Conservation (phyloP, 2,113 vertebrate species). For the Brachypteracias leptosomus region DNA sequence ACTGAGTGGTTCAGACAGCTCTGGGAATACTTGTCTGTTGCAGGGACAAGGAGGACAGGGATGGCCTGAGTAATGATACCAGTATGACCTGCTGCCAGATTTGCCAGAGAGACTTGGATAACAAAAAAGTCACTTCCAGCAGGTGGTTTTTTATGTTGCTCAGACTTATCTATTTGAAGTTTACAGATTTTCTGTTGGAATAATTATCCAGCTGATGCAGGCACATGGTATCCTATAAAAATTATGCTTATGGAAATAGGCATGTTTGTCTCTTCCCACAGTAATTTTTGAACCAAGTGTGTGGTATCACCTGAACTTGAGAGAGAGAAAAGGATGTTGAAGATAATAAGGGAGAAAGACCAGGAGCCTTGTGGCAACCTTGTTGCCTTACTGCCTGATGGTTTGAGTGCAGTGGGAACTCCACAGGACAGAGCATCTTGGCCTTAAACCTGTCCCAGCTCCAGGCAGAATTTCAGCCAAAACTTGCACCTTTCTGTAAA, state of each 20-base stretch:
- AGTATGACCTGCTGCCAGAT: neutral
- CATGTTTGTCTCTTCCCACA: neutral
- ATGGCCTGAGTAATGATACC: neutral
- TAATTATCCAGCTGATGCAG: neutral
- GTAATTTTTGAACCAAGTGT: neutral
- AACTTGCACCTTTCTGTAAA: neutral
- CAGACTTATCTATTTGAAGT: neutral
- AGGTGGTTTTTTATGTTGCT: neutral
- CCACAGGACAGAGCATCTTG: neutral
- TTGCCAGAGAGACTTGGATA: neutral
- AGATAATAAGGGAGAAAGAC: neutral
- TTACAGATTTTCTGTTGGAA: neutral
- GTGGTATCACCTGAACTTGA: neutral
- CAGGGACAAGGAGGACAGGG: neutral
- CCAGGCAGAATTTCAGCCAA: neutral
- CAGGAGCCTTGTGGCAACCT: neutral
- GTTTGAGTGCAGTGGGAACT: neutral
- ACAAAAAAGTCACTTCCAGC: neutral
- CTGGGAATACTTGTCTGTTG: neutral
- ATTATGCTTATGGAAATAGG: neutral
- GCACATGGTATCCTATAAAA: neutral
- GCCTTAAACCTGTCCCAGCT: neutral
- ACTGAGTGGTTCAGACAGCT: no score
- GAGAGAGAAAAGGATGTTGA: neutral
- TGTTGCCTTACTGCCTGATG: no score